Evolutionary conservation across 2,888 invertebrate genomes (phyloP).

Genomic region (Ectobius pallidus): DNA sequence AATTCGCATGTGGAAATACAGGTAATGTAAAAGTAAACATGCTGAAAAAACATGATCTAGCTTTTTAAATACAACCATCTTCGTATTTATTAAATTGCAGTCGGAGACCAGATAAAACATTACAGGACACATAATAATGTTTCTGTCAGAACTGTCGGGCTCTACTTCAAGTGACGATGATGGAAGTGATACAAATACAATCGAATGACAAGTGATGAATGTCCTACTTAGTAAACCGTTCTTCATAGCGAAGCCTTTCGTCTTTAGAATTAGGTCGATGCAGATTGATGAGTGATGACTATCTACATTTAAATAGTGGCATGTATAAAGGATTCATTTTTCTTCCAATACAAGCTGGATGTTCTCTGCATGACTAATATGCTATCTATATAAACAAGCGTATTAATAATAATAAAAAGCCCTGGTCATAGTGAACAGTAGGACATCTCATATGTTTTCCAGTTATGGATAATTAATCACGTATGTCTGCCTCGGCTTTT

Average conservation of each 20-base stretch:
- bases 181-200: neutral
- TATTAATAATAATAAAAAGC: neutral
- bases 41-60: no score
- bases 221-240: neutral
- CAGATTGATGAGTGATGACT: neutral
- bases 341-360: neutral
- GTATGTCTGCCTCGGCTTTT: no score
- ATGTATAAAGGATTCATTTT: neutral
- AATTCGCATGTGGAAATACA: no score
- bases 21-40: no score
- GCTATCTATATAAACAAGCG: neutral
- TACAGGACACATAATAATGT: constrained; percentile 9
- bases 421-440: no score
- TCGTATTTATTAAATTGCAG: no score
- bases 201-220: constrained; percentile 11
- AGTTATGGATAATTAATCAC: no score
- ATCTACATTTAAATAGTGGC: constrained; percentile 9
- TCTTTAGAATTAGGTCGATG: constrained; percentile 4
- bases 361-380: neutral
- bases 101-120: no score
- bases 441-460: no score
- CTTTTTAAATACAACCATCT: no score
- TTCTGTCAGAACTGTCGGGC: constrained; percentile 12
- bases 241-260: neutral
- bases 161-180: constrained; percentile 3